Evolutionary conservation across 1,140 invertebrate genomes (phyloP).

Genomic region (Drosophila busckii): DNA sequence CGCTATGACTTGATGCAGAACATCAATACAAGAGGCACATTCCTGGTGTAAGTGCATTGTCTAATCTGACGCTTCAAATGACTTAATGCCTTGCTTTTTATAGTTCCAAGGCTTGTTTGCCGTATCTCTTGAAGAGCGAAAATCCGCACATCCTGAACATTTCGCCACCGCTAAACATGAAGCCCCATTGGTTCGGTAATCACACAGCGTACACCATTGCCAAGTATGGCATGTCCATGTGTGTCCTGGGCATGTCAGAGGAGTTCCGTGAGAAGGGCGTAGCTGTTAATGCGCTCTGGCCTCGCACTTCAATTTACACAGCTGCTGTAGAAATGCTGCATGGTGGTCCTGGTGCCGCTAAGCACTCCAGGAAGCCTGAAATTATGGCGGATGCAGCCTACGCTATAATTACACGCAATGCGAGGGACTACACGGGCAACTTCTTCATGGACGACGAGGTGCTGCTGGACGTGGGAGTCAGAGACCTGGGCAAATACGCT

Average conservation of each 20-base stretch:
- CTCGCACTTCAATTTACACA: slow-evolving; percentile 94
- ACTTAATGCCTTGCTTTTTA: slow-evolving; percentile 82
- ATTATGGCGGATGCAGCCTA: slow-evolving; percentile 98
- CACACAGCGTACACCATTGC: slow-evolving; percentile 98
- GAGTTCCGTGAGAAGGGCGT: slow-evolving; percentile 92
- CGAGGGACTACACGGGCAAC: slow-evolving; percentile 88
- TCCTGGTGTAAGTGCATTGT: slow-evolving; percentile 87
- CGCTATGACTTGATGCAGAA: slow-evolving; percentile 96
- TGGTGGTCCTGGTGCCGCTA: slow-evolving; percentile 92
- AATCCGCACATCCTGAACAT: slow-evolving; percentile 98
- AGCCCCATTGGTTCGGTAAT: slow-evolving; percentile 93
- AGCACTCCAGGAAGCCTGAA: slow-evolving; percentile 88
- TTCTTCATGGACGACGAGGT: slow-evolving; percentile 97
- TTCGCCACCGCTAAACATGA: slow-evolving; percentile 96
- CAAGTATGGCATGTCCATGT: slow-evolving; percentile 99
- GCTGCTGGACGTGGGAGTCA: slow-evolving; percentile 88
- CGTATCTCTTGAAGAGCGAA: slow-evolving; percentile 91
- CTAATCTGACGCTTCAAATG: not conserved
- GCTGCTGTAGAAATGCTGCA: slow-evolving; percentile 98
- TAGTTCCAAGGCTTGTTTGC: slow-evolving; percentile 96
- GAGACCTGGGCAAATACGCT: slow-evolving; percentile 92
- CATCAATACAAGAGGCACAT: slow-evolving; percentile 95
- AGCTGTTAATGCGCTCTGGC: slow-evolving; percentile 98
- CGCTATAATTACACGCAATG: slow-evolving; percentile 88
- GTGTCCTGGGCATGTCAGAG: slow-evolving; percentile 96